Evolutionary conservation across 2,797 vertebrate species (phyloP).

Genomic region (Lerista edwardsae): DNA sequence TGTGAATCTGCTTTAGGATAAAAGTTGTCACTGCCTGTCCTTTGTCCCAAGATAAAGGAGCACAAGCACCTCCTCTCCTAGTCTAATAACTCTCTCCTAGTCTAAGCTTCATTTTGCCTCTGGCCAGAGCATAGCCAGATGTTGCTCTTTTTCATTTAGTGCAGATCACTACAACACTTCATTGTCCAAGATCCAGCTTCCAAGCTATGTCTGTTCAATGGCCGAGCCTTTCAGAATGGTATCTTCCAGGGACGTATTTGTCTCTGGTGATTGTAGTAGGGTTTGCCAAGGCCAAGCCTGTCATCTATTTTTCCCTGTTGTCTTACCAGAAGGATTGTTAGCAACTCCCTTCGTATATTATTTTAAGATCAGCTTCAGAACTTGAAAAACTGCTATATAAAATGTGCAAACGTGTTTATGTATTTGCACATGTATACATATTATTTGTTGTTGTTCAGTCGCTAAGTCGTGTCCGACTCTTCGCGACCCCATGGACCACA

Average conservation of each 20-base stretch:
- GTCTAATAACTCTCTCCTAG: neutral
- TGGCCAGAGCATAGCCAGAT: neutral
- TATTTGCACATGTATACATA: neutral
- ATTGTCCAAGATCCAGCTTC: neutral
- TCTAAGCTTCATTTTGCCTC: neutral
- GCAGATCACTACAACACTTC: neutral
- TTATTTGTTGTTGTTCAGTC: too few relatives aligned
- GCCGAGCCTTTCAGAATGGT: neutral
- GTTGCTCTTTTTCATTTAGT: neutral
- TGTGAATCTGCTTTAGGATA: neutral
- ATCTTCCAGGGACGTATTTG: neutral
- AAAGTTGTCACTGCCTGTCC: neutral
- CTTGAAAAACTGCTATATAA: neutral
- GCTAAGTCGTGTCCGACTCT: too few relatives aligned
- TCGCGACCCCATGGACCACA: too few relatives aligned
- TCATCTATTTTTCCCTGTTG: neutral
- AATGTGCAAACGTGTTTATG: neutral
- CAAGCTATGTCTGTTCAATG: neutral
- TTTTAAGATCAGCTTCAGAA: neutral
- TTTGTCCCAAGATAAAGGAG: neutral
- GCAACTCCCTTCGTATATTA: neutral
- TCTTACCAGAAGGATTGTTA: neutral
- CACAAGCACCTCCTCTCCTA: neutral
- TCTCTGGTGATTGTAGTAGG: neutral
- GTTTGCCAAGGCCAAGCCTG: neutral